Percentiles rank a stretch among this genome's conserved stretches.
These are phyloP conservation scores for Cygnus olor DNA, from an alignment of 2,797 vertebrate species.

Conservation along the genomic window DNA sequence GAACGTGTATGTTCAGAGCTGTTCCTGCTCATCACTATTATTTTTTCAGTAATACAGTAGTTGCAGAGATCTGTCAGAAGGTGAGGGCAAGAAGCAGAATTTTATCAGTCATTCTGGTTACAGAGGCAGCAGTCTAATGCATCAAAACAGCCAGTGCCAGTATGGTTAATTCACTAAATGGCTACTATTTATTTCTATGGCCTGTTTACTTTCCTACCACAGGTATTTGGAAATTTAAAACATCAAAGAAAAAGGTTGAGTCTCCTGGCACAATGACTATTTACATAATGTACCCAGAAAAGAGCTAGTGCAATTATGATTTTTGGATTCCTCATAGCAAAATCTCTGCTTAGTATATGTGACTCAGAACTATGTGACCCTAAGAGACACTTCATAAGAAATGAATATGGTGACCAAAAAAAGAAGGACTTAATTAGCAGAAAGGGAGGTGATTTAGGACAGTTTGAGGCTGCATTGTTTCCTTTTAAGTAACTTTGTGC, in stretches of 20 bases:
- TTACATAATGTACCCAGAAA: not conserved
- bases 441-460: not conserved
- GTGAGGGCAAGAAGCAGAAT: not conserved
- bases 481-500: not conserved
- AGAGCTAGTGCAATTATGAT: not conserved
- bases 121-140: not conserved
- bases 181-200: not conserved
- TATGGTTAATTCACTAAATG: not conserved
- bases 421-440: not conserved
- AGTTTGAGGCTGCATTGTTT: not conserved
- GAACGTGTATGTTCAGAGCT: not conserved
- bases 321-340: not conserved
- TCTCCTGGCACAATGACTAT: not conserved
- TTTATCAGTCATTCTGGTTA: not conserved
- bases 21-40: not conserved
- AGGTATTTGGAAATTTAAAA: not conserved
- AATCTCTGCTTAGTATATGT: not conserved
- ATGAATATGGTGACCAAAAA: not conserved
- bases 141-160: not conserved
- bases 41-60: not conserved
- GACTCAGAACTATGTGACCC: not conserved
- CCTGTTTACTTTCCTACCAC: not conserved
- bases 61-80: not conserved
- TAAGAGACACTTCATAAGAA: not conserved
- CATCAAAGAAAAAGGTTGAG: not conserved